These are phyloP conservation scores for Antechinus stuartii DNA, from an alignment of 2,113 vertebrate species.

Conservation along the genomic window DNA sequence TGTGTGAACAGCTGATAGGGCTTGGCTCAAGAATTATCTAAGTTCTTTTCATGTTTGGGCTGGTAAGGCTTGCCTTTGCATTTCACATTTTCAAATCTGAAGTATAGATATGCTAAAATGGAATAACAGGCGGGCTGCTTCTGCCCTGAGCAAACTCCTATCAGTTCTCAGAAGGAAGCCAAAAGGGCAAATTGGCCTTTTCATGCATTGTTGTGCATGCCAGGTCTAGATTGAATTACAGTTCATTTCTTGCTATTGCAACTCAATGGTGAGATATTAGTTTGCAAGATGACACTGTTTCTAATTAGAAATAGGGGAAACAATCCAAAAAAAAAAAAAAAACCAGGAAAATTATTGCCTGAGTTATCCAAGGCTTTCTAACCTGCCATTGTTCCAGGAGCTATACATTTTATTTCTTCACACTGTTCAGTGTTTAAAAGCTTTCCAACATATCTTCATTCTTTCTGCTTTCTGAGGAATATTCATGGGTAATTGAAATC, in stretches of 20 bases:
- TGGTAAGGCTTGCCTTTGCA: not conserved
- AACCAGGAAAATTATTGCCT: conserved; percentile 41
- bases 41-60: not conserved
- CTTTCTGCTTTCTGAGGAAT: conserved; percentile 48
- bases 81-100: conserved; percentile 7
- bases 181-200: not conserved
- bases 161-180: not conserved
- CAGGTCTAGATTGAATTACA: conserved; percentile 12
- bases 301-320: conserved; percentile 47
- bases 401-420: conserved; percentile 28
- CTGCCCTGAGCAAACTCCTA: not conserved
- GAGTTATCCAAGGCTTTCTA: conserved; percentile 29
- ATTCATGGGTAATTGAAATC: conserved; percentile 65
- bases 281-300: conserved; percentile 46
- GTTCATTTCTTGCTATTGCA: conserved; percentile 39
- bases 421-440: conserved; percentile 52
- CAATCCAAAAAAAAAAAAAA: conserved; percentile 36
- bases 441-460: not conserved
- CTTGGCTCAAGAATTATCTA: not conserved
- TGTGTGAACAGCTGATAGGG: not conserved
- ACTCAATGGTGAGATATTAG: conserved; percentile 32
- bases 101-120: not conserved
- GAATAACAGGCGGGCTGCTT: not conserved
- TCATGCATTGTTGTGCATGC: not conserved
- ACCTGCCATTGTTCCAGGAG: conserved; percentile 15